Conservation (phyloP, 2,113 vertebrate genomes). For the Grammomys dolichurus region DNA sequence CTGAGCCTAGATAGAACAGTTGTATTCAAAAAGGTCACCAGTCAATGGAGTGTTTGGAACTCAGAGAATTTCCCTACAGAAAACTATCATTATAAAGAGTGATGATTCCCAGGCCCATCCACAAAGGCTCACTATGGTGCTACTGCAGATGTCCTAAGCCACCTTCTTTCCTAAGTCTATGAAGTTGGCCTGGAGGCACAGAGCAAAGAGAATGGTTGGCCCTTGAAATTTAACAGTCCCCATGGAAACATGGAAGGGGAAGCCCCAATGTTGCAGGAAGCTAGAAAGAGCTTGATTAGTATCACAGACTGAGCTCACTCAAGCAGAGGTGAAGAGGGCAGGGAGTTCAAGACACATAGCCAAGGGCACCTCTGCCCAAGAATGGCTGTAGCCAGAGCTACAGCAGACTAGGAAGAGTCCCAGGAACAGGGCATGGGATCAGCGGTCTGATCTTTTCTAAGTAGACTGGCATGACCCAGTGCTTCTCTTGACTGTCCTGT, state of each 20-base stretch:
- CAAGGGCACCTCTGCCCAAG: not conserved
- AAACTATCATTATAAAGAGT: constrained; percentile 70
- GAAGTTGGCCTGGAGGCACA: not conserved
- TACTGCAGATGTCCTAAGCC: constrained; percentile 16
- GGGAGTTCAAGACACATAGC: not conserved
- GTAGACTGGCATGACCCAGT: not conserved
- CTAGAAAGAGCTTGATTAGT: not conserved
- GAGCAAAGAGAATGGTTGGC: not conserved
- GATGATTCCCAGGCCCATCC: constrained; percentile 67
- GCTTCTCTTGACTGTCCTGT: not conserved
- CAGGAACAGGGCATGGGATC: not conserved
- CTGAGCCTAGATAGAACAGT: constrained; percentile 47
- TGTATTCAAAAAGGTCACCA: constrained; percentile 77
- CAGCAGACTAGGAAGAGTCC: not conserved
- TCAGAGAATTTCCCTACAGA: constrained; percentile 76
- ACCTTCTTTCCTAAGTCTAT: not conserved
- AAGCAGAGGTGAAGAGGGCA: not conserved
- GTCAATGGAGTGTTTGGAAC: constrained; percentile 77
- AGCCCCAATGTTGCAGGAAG: not conserved
- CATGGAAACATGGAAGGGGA: not conserved
- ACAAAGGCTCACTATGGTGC: constrained; percentile 68
- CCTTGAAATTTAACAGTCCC: constrained; percentile 6
- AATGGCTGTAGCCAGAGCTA: not conserved
- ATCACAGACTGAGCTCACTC: not conserved
- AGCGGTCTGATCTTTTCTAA: not conserved